These are phyloP conservation scores for Mechanitis messenoides DNA, from an alignment of 2,888 invertebrate genomes.

Conservation along the genomic window DNA sequence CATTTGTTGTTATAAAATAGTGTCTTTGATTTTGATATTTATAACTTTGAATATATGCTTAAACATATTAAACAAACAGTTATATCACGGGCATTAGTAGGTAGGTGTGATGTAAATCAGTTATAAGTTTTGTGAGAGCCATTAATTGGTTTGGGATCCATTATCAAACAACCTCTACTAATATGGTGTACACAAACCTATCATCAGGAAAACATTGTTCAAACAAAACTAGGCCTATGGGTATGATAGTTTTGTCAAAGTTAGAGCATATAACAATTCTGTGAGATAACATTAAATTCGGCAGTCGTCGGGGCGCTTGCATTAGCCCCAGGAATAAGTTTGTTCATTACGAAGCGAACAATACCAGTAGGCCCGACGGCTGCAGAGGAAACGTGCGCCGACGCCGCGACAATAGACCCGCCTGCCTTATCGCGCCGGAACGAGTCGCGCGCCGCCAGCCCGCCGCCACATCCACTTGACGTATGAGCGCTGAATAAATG, in stretches of 20 bases:
- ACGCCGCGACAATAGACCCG: slow-evolving; percentile 70
- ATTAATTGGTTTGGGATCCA: slow-evolving; percentile 58
- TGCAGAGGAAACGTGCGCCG: slow-evolving; percentile 74
- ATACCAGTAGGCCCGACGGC: slow-evolving; percentile 69
- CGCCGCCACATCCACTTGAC: slow-evolving; percentile 45
- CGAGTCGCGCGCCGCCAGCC: slow-evolving; percentile 39
- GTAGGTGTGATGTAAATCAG: too few species aligned
- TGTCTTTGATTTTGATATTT: too few species aligned
- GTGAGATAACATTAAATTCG: slow-evolving; percentile 64
- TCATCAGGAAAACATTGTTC: slow-evolving; percentile 60
- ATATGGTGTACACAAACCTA: slow-evolving; percentile 59
- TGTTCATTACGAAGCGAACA: slow-evolving; percentile 73
- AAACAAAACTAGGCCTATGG: slow-evolving; percentile 67
- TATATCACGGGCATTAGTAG: too few species aligned
- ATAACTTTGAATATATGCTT: too few species aligned
- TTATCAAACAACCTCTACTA: slow-evolving; percentile 62
- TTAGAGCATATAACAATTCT: slow-evolving; percentile 47
- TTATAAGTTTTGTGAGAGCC: slow-evolving; percentile 24
- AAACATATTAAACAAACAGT: too few species aligned
- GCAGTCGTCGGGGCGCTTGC: slow-evolving; percentile 54
- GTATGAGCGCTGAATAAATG: slow-evolving; percentile 74
- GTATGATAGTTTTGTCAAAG: slow-evolving; percentile 48
- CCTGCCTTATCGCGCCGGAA: slow-evolving; percentile 74
- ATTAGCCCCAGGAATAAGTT: slow-evolving; percentile 73
- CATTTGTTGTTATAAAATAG: too few species aligned